A percentile compares a stretch with the other conserved stretches of the same genome.
Conservation (phyloP, 2,113 vertebrate genomes). For the Sakesphorus luctuosus region DNA sequence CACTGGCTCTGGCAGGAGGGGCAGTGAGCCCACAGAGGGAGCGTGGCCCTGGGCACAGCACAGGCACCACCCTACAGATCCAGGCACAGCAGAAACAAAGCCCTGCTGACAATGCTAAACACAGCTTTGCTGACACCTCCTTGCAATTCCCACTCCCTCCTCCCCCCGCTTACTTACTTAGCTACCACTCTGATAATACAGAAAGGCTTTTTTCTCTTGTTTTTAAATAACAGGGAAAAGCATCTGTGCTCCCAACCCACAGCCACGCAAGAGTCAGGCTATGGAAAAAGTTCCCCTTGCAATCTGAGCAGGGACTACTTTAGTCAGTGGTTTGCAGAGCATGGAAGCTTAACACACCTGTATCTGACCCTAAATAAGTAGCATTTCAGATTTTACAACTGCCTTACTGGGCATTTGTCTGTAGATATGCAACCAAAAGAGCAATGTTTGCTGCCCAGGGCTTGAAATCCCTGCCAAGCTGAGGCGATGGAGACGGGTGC, state of each 20-base stretch:
- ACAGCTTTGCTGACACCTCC: constrained; percentile 33
- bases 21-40: accelerated
- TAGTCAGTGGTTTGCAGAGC: neutral
- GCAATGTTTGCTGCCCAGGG: neutral
- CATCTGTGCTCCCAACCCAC: constrained; percentile 63
- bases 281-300: neutral
- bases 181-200: neutral
- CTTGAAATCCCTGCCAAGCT: neutral
- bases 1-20: accelerated
- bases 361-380: neutral
- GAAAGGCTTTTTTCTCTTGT: constrained; percentile 2
- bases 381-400: neutral
- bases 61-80: neutral
- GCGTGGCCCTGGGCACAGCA: too few species aligned
- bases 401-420: neutral
- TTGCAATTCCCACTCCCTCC: constrained; percentile 17
- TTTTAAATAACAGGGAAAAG: constrained; percentile 42
- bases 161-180: neutral
- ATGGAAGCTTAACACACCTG: neutral
- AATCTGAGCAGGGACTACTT: neutral
- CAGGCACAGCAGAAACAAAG: neutral
- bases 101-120: neutral
- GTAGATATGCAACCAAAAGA: neutral
- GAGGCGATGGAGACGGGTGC: accelerated
- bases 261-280: neutral